A percentile compares a stretch with the other conserved stretches of the same genome.
Evolutionary conservation across 37 sponge, comb jelly and placozoan species (phyloP).

Genomic region (Aplysina aerophoba): DNA sequence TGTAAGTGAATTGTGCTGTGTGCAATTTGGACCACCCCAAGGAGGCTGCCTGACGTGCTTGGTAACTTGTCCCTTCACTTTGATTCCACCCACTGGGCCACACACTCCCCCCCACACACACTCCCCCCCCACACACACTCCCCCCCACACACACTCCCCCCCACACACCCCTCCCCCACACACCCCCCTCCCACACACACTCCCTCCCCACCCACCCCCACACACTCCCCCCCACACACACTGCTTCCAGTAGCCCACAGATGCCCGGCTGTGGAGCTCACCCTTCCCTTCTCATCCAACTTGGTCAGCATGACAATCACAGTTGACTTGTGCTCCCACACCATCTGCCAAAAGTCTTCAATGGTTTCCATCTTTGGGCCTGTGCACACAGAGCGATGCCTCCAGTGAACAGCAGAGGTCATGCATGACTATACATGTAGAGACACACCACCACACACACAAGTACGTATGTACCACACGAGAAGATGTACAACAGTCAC

Average conservation of each 20-base stretch:
- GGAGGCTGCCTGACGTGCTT: too few relatives aligned
- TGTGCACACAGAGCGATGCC: too few relatives aligned
- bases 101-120: not conserved
- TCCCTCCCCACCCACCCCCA: too few relatives aligned
- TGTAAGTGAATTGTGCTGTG: too few relatives aligned
- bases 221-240: conserved; percentile 11
- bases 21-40: too few relatives aligned
- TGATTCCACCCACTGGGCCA: too few relatives aligned
- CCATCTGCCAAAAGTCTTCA: conserved; percentile 75
- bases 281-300: conserved; percentile 43
- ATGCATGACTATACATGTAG: too few relatives aligned
- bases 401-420: too few relatives aligned
- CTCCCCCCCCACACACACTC: not conserved
- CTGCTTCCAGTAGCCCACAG: conserved; percentile 29
- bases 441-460: too few relatives aligned
- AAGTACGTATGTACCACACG: too few relatives aligned
- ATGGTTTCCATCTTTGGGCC: conserved; percentile 54
- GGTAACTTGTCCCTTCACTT: too few relatives aligned
- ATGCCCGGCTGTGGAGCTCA: conserved; percentile 39
- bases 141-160: not conserved
- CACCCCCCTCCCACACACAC: not conserved
- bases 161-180: not conserved
- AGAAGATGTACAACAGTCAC: too few relatives aligned
- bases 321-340: conserved; percentile 54
- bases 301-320: conserved; percentile 71